Evolutionary conservation across 2,888 invertebrate species (phyloP).

Genomic region (Hypercompe scribonia): DNA sequence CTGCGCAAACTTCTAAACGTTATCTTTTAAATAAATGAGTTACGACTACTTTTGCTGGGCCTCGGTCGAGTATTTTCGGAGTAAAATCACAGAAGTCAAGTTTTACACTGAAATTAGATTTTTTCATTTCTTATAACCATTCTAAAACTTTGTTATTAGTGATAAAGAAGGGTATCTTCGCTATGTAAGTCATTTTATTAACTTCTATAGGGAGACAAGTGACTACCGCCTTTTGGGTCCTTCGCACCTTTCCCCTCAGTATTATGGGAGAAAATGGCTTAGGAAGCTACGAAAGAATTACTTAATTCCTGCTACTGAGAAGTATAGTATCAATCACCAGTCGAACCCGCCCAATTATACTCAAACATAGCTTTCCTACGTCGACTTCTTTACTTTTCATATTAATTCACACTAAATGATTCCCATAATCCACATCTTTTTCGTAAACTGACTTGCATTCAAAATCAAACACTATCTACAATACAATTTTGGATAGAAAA

Average conservation of each 20-base stretch:
- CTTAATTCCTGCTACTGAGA: too few relatives aligned
- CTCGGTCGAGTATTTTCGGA: background rate
- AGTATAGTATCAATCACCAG: too few relatives aligned
- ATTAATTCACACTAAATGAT: background rate
- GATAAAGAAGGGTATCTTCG: too few relatives aligned
- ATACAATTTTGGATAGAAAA: background rate
- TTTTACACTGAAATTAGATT: background rate
- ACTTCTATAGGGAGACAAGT: too few relatives aligned
- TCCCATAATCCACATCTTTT: background rate
- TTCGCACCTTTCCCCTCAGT: background rate
- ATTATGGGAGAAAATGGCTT: background rate
- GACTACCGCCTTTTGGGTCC: background rate
- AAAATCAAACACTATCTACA: background rate
- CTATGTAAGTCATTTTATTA: background rate
- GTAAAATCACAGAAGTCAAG: background rate
- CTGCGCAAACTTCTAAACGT: constrained; percentile 52
- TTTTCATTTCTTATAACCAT: background rate
- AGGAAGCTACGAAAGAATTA: background rate
- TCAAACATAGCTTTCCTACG: too few relatives aligned
- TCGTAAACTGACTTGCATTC: background rate
- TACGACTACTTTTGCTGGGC: background rate
- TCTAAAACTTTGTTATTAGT: background rate
- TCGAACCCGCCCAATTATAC: too few relatives aligned
- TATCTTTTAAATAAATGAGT: constrained; percentile 32
- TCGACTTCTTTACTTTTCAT: background rate